These are phyloP conservation scores for Chirona hameri DNA, from an alignment of 2,888 invertebrate species.

Conservation along the genomic window DNA sequence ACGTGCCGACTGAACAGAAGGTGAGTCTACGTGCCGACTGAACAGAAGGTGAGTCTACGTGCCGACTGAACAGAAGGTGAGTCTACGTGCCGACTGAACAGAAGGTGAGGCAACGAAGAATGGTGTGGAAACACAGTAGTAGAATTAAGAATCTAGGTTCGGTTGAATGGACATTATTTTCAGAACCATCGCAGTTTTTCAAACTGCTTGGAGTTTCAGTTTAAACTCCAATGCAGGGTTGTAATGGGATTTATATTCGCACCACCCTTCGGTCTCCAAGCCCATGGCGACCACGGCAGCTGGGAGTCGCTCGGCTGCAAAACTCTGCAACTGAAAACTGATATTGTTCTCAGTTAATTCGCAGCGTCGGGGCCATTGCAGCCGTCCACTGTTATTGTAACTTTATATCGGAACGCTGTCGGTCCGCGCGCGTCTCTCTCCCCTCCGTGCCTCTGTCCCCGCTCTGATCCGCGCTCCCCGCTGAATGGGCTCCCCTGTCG, in stretches of 20 bases:
- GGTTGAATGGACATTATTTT: too few relatives aligned
- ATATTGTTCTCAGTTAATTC: neutral
- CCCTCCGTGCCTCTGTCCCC: neutral
- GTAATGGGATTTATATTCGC: too few relatives aligned
- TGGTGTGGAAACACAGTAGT: too few relatives aligned
- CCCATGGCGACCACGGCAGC: neutral
- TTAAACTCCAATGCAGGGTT: too few relatives aligned
- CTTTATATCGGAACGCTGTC: neutral
- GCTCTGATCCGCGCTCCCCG: neutral
- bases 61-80: neutral
- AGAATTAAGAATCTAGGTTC: too few relatives aligned
- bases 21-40: neutral
- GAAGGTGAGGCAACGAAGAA: too few relatives aligned
- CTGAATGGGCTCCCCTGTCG: neutral
- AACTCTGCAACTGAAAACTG: neutral
- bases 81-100: too few relatives aligned
- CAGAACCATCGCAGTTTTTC: too few relatives aligned
- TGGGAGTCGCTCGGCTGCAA: neutral
- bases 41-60: too few relatives aligned
- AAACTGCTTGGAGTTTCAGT: too few relatives aligned
- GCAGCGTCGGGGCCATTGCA: neutral
- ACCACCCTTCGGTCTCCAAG: neutral
- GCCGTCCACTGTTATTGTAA: too few relatives aligned
- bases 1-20: slow-evolving; percentile 5
- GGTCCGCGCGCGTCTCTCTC: neutral